Evolutionary conservation across 2,888 invertebrate species (phyloP).

Genomic region (Xestobium rufovillosum): DNA sequence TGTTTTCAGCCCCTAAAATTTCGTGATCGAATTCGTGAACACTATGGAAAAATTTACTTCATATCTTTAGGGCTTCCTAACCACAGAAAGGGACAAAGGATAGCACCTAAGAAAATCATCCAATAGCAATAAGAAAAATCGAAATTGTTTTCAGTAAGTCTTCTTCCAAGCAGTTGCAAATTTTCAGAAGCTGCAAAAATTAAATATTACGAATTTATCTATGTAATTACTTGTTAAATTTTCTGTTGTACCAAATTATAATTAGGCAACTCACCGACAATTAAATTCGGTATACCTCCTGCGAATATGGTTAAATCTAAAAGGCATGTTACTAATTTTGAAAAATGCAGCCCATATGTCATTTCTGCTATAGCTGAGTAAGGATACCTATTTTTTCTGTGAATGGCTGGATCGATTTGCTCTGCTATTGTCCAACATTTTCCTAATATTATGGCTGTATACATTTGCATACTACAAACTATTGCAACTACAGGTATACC

Average conservation of each 20-base stretch:
- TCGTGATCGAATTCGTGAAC: too few relatives aligned
- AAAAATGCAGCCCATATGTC: conserved; percentile 59
- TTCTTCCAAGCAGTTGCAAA: conserved; percentile 67
- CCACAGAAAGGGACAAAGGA: conserved; percentile 78
- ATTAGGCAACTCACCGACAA: conserved; percentile 54
- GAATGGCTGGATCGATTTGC: conserved; percentile 54
- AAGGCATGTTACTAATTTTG: conserved; percentile 58
- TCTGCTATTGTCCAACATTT: conserved; percentile 76
- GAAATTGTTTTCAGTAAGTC: conserved; percentile 57
- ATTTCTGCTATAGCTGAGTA: conserved; percentile 78
- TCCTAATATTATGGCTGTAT: conserved; percentile 73
- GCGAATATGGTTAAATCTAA: conserved; percentile 70
- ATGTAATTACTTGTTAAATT: conserved; percentile 5
- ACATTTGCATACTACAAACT: conserved; percentile 66
- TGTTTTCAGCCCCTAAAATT: too few relatives aligned
- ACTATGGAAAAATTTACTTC: conserved; percentile 77
- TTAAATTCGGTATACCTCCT: conserved; percentile 70
- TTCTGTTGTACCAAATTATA: neutral
- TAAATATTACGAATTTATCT: conserved; percentile 3
- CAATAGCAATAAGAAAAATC: conserved; percentile 75
- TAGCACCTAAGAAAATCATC: conserved; percentile 66
- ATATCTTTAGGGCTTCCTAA: conserved; percentile 87
- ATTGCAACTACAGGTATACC: conserved; percentile 61
- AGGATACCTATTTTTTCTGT: conserved; percentile 56
- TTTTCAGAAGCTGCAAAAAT: conserved; percentile 65